Percentiles rank a stretch among this genome's conserved stretches.
These are phyloP conservation scores for Eulemur coronatus DNA, from an alignment of 2,797 vertebrate species.

Conservation along the genomic window DNA sequence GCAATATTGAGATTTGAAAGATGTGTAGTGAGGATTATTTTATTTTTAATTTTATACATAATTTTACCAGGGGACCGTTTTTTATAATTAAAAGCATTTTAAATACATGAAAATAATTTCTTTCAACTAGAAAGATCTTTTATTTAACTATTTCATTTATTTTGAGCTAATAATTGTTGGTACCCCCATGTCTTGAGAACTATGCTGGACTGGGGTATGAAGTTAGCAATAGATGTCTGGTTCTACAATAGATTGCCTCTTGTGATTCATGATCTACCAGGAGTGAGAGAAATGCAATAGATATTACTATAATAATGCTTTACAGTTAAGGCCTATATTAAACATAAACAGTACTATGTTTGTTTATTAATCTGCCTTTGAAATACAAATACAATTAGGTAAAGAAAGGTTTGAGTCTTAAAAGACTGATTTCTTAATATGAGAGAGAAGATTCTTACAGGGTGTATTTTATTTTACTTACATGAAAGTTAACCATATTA, in stretches of 20 bases:
- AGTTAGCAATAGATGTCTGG: not conserved
- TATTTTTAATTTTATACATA: not conserved
- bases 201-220: not conserved
- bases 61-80: not conserved
- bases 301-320: not conserved
- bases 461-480: not conserved
- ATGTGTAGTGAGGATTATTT: not conserved
- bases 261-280: not conserved
- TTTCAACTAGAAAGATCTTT: not conserved
- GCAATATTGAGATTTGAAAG: not conserved
- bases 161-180: slow-evolving; percentile 26
- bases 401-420: not conserved
- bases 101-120: not conserved
- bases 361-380: not conserved
- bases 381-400: slow-evolving; percentile 25
- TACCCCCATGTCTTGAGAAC: not conserved
- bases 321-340: not conserved
- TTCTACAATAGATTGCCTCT: not conserved
- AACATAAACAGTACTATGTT: not conserved
- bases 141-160: not conserved
- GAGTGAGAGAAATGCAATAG: not conserved
- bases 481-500: not conserved
- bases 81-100: slow-evolving; percentile 9
- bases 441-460: not conserved
- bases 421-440: slow-evolving; percentile 28